A percentile compares a stretch with the other conserved stretches of the same genome.
Conservation (phyloP, 2,113 vertebrate species). For the Hoplias malabaricus region DNA sequence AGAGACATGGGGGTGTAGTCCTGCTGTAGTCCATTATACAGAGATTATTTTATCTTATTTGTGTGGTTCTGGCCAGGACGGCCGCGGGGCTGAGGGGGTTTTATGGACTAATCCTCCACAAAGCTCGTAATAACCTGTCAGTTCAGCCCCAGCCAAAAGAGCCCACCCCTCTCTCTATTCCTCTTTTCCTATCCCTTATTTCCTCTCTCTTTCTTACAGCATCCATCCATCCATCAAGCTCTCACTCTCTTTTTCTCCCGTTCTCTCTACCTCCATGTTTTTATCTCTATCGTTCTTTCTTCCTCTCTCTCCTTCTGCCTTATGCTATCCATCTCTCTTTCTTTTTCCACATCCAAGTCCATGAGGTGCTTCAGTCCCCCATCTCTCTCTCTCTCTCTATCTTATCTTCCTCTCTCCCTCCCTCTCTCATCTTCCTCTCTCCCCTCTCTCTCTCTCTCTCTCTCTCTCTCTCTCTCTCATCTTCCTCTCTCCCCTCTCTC, state of each 20-base stretch:
- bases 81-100: conserved; percentile 69
- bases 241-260: conserved; percentile 52
- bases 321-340: no score
- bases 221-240: no score
- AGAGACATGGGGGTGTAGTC: conserved; percentile 1
- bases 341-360: no score
- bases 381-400: no score
- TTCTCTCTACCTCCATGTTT: conserved; percentile 66
- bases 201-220: conserved; percentile 13
- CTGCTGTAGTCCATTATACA: conserved; percentile 59
- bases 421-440: no score
- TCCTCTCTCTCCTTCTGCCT: no score
- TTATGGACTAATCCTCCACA: conserved; percentile 77
- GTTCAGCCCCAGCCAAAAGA: conserved; percentile 69
- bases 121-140: conserved; percentile 82
- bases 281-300: no score
- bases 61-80: conserved; percentile 62
- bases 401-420: no score
- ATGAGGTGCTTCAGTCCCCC: no score
- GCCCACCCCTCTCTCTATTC: conserved; percentile 31
- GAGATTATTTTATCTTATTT: conserved; percentile 77
- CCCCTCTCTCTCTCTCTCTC: no score
- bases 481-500: no score
- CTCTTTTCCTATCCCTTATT: conserved; percentile 22
- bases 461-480: no score